These are phyloP conservation scores for Psylliodes chrysocephalus DNA, from an alignment of 2,888 invertebrate species.

Conservation along the genomic window DNA sequence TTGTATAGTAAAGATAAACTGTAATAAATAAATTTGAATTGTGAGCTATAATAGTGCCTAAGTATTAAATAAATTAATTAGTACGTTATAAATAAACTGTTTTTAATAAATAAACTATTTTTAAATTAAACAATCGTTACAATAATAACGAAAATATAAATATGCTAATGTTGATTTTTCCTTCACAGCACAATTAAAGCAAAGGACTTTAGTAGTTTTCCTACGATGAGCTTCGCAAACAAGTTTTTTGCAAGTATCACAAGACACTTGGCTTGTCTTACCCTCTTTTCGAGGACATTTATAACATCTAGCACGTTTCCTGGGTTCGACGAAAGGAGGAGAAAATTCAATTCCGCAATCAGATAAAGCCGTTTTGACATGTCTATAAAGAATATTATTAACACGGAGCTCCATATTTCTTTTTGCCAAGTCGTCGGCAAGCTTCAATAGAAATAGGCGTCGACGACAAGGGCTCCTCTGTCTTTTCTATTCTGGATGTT, in stretches of 20 bases:
- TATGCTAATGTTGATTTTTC: too few species aligned
- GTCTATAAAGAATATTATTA: neutral
- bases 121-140: too few species aligned
- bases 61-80: too few species aligned
- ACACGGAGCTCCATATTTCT: constrained; percentile 10
- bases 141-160: too few species aligned
- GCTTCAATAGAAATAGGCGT: constrained; percentile 8
- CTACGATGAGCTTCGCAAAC: constrained; percentile 1
- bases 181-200: constrained; percentile 10
- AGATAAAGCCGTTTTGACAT: constrained; percentile 1
- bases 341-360: constrained; percentile 1
- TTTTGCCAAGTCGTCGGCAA: constrained; percentile 21
- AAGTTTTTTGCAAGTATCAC: neutral
- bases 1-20: too few species aligned
- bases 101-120: too few species aligned
- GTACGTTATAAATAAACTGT: too few species aligned
- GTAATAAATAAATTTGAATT: too few species aligned
- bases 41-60: too few species aligned
- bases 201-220: neutral
- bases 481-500: constrained; percentile 25
- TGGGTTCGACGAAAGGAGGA: neutral
- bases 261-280: neutral
- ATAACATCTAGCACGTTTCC: constrained; percentile 18
- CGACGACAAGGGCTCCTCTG: neutral
- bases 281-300: constrained; percentile 3